These are phyloP conservation scores for Cheilosia urbana DNA, from an alignment of 2,888 invertebrate species.

Conservation along the genomic window DNA sequence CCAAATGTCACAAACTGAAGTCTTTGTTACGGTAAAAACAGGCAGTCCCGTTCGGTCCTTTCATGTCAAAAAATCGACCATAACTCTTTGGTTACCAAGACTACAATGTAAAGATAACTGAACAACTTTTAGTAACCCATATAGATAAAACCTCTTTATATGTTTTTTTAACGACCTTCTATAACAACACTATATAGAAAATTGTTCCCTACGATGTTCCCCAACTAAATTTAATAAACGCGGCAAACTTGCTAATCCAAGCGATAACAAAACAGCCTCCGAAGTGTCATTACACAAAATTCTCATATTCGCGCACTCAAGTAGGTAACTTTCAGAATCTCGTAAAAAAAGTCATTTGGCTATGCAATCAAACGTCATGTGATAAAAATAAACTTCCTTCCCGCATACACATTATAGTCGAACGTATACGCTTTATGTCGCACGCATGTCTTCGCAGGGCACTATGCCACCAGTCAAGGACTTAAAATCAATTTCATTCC, in stretches of 20 bases:
- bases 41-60: too few relatives aligned
- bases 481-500: slow-evolving; percentile 57
- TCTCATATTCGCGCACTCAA: slow-evolving; percentile 24
- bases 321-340: slow-evolving; percentile 3
- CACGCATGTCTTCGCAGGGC: neutral
- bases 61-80: too few relatives aligned
- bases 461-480: slow-evolving; percentile 19
- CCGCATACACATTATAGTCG: neutral
- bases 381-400: slow-evolving; percentile 28
- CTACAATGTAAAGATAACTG: too few relatives aligned
- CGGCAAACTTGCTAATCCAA: neutral
- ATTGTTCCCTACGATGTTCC: neutral
- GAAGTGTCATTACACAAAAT: neutral
- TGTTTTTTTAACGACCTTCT: too few relatives aligned
- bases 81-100: too few relatives aligned
- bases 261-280: neutral
- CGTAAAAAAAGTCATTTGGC: slow-evolving; percentile 35
- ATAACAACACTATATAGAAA: neutral
- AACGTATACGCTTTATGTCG: neutral
- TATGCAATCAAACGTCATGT: slow-evolving; percentile 22
- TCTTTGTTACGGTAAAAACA: too few relatives aligned
- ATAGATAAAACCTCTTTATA: too few relatives aligned
- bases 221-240: neutral
- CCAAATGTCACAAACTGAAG: too few relatives aligned
- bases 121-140: too few relatives aligned